Percentiles rank a stretch among this genome's conserved stretches.
These are phyloP conservation scores for Steatornis caripensis DNA, from an alignment of 2,113 vertebrate genomes.

Conservation along the genomic window DNA sequence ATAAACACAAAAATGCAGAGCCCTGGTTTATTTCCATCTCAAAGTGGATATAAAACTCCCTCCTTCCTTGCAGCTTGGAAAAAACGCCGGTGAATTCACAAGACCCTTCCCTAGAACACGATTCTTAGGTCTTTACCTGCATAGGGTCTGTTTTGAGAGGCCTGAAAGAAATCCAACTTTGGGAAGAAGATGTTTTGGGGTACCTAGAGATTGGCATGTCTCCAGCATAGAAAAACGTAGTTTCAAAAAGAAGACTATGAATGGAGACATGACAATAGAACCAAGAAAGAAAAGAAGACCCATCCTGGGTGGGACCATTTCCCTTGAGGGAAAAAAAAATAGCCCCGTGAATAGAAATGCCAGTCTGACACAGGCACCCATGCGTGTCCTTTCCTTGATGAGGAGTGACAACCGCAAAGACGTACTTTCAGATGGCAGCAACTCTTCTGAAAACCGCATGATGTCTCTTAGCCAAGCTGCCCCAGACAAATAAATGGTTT, in stretches of 20 bases:
- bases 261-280: background rate
- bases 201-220: background rate
- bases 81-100: background rate
- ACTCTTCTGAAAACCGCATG: background rate
- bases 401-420: background rate
- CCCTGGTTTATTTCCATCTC: background rate
- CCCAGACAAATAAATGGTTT: slow-evolving; percentile 24
- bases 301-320: background rate
- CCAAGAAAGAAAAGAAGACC: background rate
- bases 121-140: background rate
- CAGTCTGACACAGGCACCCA: background rate
- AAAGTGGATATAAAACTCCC: background rate
- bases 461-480: background rate
- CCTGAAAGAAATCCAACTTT: background rate
- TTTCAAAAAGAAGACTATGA: background rate
- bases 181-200: background rate
- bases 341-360: background rate
- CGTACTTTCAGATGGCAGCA: background rate
- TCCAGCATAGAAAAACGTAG: background rate
- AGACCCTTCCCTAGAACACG: background rate
- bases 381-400: background rate
- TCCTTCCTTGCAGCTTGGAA: background rate
- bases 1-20: background rate
- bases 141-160: background rate
- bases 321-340: background rate